Base-by-base conservation (phyloP, 2,888 invertebrate genomes). In the Neocrepidodera transversa region DNA sequence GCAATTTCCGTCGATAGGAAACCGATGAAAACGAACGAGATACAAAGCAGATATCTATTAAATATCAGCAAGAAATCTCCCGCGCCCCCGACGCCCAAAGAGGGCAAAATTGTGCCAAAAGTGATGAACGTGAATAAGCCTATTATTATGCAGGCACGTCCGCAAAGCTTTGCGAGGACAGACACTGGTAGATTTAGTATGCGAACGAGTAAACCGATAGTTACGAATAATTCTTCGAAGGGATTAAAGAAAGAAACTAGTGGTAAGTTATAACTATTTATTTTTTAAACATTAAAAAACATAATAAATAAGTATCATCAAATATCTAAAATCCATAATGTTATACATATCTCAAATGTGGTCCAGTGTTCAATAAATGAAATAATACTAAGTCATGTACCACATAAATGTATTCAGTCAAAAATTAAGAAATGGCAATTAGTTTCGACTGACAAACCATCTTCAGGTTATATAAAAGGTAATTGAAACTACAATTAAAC, bases 171-270 rank as follows among this genome's bases (percentile, higher is more conserved):
- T 71, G 81, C 85, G 5, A 80, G 88, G 66, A 84, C 82, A 16
- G 88, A 88, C 70, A 84, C 84, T 58, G 85, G 90, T 23, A 79
- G 88, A 65, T 84, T 84, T 69, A 89, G 88, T 72, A 83, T 88
- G 71, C 80, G 90, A 71, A 81, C 82, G 68, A 68, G 80, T 75
- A 76, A 81, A 79, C 72, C 72, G 60, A 61, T 82, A 76, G 63
- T 75, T 75, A 51, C 74, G 72, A 52, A 78, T 38, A 74, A 68
- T 65, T 58, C 64, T 6, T 66, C 71, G 42, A 78, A 78, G 62
- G 67, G 62, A 40, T 48, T 63, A 18, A 74, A 72, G 66, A 76
- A 74, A 57, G 76, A 76, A 50, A 54, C 63, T 49, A 63, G 47
- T 49, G 64, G 66, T 66, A 50, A 61, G 64, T 60, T n/a, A 30